A percentile compares a stretch with the other conserved stretches of the same genome.
phyloP scores from a whole-genome alignment of 2,797 vertebrate genomes.

The Cyprinodon diabolis region DNA sequence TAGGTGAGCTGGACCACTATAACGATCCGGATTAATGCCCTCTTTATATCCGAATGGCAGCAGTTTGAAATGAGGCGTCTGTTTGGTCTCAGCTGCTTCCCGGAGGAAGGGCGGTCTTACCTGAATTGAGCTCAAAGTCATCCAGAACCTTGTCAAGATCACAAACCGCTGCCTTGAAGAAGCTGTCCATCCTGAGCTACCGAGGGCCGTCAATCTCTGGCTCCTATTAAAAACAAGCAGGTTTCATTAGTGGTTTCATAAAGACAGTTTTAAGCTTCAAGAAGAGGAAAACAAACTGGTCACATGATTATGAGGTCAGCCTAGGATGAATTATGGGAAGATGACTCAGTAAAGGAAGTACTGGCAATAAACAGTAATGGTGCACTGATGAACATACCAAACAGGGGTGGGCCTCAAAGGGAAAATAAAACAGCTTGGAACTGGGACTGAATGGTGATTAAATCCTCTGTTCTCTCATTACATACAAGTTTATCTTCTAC shows the following conservation, averaged over 20 bases:
- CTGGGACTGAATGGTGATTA: too few relatives aligned
- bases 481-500: too few relatives aligned
- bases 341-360: not conserved
- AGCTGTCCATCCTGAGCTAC: slow-evolving; percentile 90
- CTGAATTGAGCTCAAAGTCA: slow-evolving; percentile 94
- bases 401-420: not conserved
- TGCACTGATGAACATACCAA: too few relatives aligned
- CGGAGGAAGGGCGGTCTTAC: slow-evolving; percentile 70
- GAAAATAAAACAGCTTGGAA: too few relatives aligned
- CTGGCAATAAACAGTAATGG: too few relatives aligned
- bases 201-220: slow-evolving; percentile 31
- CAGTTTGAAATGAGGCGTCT: too few relatives aligned
- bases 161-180: slow-evolving; percentile 96
- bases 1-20: too few relatives aligned
- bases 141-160: slow-evolving; percentile 97
- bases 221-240: slow-evolving; percentile 33
- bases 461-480: too few relatives aligned
- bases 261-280: not conserved
- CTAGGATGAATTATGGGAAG: not conserved
- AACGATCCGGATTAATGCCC: too few relatives aligned
- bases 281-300: not conserved
- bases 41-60: too few relatives aligned
- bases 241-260: not conserved
- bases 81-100: too few relatives aligned
- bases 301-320: not conserved